Evolutionary conservation across 2,113 vertebrate genomes (phyloP).

Genomic region (Physeter macrocephalus): DNA sequence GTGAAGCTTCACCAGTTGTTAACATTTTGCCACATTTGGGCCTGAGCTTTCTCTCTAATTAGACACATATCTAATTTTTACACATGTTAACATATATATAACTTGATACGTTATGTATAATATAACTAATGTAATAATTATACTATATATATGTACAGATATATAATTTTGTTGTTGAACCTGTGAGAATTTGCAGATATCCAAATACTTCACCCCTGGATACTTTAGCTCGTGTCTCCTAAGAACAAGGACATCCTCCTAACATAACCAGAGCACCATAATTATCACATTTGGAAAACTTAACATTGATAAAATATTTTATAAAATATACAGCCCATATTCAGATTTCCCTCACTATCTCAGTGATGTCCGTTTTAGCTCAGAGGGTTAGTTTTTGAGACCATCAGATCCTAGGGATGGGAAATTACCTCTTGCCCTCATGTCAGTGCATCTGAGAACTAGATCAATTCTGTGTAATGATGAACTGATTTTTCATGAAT

Average conservation of each 20-base stretch:
- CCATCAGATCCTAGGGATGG: neutral
- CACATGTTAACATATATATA: neutral
- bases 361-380: neutral
- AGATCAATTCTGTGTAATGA: neutral
- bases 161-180: neutral
- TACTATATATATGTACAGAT: neutral
- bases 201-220: neutral
- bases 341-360: neutral
- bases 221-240: neutral
- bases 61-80: neutral
- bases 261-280: neutral
- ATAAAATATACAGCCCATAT: neutral
- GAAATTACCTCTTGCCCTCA: neutral
- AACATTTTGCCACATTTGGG: neutral
- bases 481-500: neutral
- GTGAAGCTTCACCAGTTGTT: neutral
- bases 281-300: neutral
- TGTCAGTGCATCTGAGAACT: neutral
- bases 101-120: neutral
- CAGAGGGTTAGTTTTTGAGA: neutral
- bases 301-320: neutral
- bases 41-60: neutral
- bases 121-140: neutral
- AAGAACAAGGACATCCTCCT: neutral
- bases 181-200: neutral